These are phyloP conservation scores for Lindbergichthys nudifrons DNA, from an alignment of 2,797 vertebrate genomes.

Conservation along the genomic window DNA sequence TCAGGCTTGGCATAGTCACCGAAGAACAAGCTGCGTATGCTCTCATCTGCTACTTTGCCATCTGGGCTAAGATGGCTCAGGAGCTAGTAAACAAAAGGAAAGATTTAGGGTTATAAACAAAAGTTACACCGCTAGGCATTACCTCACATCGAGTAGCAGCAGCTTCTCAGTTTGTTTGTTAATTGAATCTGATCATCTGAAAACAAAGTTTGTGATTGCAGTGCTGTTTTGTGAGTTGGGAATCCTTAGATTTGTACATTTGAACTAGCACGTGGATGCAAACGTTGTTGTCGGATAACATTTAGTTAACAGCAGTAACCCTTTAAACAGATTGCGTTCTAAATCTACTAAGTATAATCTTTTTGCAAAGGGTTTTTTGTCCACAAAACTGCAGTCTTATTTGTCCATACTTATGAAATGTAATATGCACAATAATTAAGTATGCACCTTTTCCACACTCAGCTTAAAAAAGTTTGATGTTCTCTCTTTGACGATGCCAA, in stretches of 20 bases:
- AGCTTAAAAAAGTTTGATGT: conserved; percentile 89
- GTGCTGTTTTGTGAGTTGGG: neutral
- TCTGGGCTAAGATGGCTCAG: conserved; percentile 87
- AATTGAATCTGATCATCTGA: neutral
- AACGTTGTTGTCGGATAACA: neutral
- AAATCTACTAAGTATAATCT: neutral
- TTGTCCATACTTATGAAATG: neutral
- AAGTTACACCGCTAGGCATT: neutral
- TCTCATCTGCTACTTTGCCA: conserved; percentile 87
- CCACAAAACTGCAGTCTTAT: neutral
- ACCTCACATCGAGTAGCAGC: neutral
- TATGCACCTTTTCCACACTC: conserved; percentile 88
- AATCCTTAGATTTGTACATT: neutral
- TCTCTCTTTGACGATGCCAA: conserved; percentile 88
- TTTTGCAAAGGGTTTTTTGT: neutral
- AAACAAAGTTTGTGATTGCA: neutral
- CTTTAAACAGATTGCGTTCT: too few species aligned
- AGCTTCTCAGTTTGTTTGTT: neutral
- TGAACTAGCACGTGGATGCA: neutral
- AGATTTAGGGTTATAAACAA: conserved; percentile 45
- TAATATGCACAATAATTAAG: neutral
- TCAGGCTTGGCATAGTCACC: conserved; percentile 89
- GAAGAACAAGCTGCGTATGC: conserved; percentile 92
- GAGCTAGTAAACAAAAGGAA: conserved; percentile 78
- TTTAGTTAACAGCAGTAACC: too few species aligned